phyloP scores from a whole-genome alignment of 2,797 vertebrate genomes.

The Coreius guichenoti region DNA sequence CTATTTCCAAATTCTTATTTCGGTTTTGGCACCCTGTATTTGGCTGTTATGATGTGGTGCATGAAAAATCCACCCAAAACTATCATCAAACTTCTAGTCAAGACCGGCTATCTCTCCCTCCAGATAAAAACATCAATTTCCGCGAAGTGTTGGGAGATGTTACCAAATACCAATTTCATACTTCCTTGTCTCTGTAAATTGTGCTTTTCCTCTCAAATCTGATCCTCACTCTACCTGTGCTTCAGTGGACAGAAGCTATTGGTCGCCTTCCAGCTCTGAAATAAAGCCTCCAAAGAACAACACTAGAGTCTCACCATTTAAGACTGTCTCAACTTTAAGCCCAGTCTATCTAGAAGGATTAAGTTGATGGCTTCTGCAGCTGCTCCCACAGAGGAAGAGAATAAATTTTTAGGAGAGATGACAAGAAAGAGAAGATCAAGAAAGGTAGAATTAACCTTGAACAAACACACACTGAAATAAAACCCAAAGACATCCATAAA shows the following conservation, averaged over 20 bases:
- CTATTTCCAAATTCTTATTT: neutral
- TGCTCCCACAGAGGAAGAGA: neutral
- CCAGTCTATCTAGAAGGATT: conserved; percentile 44
- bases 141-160: conserved; percentile 19
- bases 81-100: conserved; percentile 33
- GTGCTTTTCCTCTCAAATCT: conserved; percentile 22
- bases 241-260: conserved; percentile 26
- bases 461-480: neutral
- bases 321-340: conserved; percentile 58
- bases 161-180: conserved; percentile 44
- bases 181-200: conserved; percentile 30
- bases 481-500: neutral
- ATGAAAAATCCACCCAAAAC: conserved; percentile 28
- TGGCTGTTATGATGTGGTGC: conserved; percentile 15
- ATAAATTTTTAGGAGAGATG: neutral
- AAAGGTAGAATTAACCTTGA: neutral
- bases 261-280: conserved; percentile 47
- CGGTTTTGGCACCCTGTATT: neutral
- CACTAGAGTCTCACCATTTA: conserved; percentile 41
- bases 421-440: neutral
- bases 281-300: conserved; percentile 18
- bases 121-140: conserved; percentile 42
- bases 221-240: conserved; percentile 29
- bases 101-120: neutral
- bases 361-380: conserved; percentile 31